These are phyloP conservation scores for Porites divaricata DNA, from an alignment of 92 coral and sea anemone genomes.

Conservation along the genomic window DNA sequence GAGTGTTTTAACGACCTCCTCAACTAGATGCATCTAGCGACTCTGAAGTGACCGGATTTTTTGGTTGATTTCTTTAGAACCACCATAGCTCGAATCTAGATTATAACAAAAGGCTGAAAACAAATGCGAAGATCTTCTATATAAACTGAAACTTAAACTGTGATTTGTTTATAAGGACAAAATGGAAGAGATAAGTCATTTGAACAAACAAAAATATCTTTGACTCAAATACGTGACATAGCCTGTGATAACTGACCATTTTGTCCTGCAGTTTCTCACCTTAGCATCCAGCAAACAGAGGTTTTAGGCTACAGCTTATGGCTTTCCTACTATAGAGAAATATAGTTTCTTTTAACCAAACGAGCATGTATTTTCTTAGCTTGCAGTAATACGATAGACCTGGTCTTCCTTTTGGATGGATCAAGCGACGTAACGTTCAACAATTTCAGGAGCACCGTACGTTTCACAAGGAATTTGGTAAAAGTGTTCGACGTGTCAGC, in stretches of 20 bases:
- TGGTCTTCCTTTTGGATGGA: slow-evolving; percentile 21
- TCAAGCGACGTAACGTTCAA: slow-evolving; percentile 6
- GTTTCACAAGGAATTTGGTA: background rate
- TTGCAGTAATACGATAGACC: slow-evolving; percentile 9
- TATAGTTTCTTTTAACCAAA: no score
- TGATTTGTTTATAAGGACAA: background rate
- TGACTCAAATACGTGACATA: no score
- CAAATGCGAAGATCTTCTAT: no score
- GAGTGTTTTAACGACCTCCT: background rate
- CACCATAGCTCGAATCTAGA: no score
- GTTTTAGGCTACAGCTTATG: no score
- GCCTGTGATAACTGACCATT: background rate
- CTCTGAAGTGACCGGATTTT: background rate
- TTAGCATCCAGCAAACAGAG: background rate
- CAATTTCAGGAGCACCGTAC: slow-evolving; percentile 18
- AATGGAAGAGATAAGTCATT: background rate
- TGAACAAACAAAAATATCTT: no score
- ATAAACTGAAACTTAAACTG: no score
- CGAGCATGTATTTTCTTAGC: background rate
- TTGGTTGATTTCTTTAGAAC: no score
- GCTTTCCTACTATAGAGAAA: no score
- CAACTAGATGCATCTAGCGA: background rate
- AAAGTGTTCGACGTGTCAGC: slow-evolving; percentile 1
- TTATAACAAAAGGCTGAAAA: no score
- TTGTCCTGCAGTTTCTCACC: background rate